These are phyloP conservation scores for Campaea margaritaria DNA, from an alignment of 2,888 invertebrate species.

Conservation along the genomic window DNA sequence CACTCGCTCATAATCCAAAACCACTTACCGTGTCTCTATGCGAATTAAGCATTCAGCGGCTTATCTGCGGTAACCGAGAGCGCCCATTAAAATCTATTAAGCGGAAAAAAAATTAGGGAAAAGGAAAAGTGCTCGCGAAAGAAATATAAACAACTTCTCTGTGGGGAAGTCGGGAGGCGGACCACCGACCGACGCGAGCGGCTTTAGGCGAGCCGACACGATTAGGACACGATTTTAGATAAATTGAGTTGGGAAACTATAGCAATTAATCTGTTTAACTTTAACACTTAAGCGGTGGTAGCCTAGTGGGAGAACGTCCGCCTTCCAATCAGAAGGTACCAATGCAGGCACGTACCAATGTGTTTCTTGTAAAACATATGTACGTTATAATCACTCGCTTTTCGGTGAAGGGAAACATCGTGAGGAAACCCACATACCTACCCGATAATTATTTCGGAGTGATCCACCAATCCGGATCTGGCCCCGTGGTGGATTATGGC, in stretches of 20 bases:
- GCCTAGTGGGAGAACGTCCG: no score
- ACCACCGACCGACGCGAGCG: background rate
- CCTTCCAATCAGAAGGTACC: no score
- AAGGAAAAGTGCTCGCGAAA: conserved; percentile 7
- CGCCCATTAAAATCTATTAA: conserved; percentile 27
- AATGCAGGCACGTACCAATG: no score
- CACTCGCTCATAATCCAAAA: background rate
- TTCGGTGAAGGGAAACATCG: no score
- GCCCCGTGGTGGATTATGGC: no score
- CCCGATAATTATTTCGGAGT: no score
- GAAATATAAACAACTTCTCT: conserved; percentile 20
- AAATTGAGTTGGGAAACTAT: background rate
- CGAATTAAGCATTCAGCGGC: conserved; percentile 12
- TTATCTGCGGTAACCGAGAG: conserved; percentile 11
- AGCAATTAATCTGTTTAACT: no score
- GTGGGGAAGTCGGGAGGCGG: conserved; percentile 2
- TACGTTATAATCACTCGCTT: no score
- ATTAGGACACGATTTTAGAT: background rate
- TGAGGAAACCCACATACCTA: no score
- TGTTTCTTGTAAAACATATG: no score
- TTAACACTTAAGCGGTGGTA: no score
- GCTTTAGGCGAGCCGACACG: conserved; percentile 1
- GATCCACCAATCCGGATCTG: no score
- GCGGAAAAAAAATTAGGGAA: conserved; percentile 12
- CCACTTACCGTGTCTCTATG: background rate